A percentile compares a stretch with the other conserved stretches of the same genome.
phyloP scores from a whole-genome alignment of 2,113 vertebrate genomes.

The Heptranchias perlo region DNA sequence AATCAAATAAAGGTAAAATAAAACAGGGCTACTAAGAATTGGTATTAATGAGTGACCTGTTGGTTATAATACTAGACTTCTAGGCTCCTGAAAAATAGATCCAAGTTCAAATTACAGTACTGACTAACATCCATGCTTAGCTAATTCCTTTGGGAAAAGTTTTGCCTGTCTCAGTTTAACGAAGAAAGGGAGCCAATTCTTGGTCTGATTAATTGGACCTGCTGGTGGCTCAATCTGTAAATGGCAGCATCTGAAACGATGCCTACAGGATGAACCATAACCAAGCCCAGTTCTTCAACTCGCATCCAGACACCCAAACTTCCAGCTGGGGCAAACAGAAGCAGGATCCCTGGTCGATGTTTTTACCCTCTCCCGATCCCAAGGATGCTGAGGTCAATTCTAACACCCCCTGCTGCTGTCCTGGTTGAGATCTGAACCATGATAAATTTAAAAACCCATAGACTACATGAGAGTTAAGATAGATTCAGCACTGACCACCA shows the following conservation, averaged over 20 bases:
- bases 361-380: too few species aligned
- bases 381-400: too few species aligned
- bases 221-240: background rate
- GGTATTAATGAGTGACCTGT: background rate
- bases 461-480: too few species aligned
- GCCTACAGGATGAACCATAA: background rate
- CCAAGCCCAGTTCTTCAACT: too few species aligned
- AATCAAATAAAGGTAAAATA: background rate
- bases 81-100: background rate
- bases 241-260: background rate
- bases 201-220: background rate
- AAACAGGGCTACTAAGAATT: background rate
- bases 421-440: too few species aligned
- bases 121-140: background rate
- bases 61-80: background rate
- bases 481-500: too few species aligned
- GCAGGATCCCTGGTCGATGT: too few species aligned
- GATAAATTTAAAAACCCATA: too few species aligned
- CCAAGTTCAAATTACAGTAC: background rate
- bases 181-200: background rate
- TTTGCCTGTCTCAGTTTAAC: background rate
- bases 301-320: too few species aligned
- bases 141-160: background rate
- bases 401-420: too few species aligned
- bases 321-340: too few species aligned